These are phyloP conservation scores for Macroglossus sobrinus DNA, from an alignment of 2,113 vertebrate species.

Conservation along the genomic window DNA sequence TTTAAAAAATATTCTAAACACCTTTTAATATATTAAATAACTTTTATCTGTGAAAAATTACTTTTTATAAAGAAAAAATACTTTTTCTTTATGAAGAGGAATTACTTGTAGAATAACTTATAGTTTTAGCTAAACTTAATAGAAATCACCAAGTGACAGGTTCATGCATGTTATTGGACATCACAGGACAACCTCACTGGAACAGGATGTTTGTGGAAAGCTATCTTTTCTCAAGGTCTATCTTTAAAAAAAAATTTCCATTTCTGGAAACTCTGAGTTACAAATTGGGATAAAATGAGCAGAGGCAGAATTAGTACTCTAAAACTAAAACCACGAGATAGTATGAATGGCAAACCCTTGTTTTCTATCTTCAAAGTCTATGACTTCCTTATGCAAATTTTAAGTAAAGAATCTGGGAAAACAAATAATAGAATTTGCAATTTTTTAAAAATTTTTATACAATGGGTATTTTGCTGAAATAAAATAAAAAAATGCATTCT, in stretches of 20 bases:
- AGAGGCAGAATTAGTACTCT: background rate
- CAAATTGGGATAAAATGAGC: background rate
- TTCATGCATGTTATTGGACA: background rate
- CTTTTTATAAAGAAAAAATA: conserved; percentile 44
- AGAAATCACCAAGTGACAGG: conserved; percentile 50
- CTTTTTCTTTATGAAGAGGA: conserved; percentile 52
- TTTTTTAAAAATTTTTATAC: background rate
- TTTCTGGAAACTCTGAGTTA: background rate
- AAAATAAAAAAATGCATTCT: background rate
- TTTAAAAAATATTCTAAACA: conserved; percentile 51
- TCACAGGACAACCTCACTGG: background rate
- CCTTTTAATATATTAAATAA: conserved; percentile 50
- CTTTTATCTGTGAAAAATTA: conserved; percentile 59
- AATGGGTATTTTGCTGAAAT: background rate
- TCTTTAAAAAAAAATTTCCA: background rate
- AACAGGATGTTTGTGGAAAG: background rate
- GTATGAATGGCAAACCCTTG: background rate
- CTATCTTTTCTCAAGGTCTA: background rate
- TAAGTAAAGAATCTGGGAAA: background rate
- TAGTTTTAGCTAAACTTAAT: conserved; percentile 45
- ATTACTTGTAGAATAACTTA: conserved; percentile 17
- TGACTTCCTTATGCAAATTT: background rate
- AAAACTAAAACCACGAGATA: background rate
- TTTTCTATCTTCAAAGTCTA: background rate
- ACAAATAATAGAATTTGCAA: background rate